These are phyloP conservation scores for Ornithoptera alexandrae DNA, from an alignment of 2,888 invertebrate species.

Conservation along the genomic window DNA sequence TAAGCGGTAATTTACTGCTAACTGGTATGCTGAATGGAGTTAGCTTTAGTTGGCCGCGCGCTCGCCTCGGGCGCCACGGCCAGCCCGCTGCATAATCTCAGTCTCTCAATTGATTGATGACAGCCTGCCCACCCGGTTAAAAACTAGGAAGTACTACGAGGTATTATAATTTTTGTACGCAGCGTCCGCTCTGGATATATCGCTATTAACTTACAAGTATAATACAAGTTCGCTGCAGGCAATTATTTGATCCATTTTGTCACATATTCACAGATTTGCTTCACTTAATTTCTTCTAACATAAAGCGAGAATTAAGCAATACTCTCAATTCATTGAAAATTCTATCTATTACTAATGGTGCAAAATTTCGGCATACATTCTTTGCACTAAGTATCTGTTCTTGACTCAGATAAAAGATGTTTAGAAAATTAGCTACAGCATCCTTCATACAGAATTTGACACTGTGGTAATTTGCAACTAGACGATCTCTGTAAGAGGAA, in stretches of 20 bases:
- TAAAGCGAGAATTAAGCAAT: too few species aligned
- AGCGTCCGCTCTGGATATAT: slow-evolving; percentile 21
- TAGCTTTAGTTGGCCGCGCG: slow-evolving; percentile 38
- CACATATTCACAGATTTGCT: neutral
- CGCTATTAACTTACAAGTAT: slow-evolving; percentile 17
- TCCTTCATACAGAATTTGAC: too few species aligned
- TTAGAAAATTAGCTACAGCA: too few species aligned
- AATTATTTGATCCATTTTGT: slow-evolving; percentile 20
- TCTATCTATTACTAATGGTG: too few species aligned
- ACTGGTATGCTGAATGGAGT: slow-evolving; percentile 51
- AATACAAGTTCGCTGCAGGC: slow-evolving; percentile 21
- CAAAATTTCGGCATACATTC: too few species aligned
- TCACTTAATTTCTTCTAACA: too few species aligned
- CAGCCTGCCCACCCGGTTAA: slow-evolving; percentile 32
- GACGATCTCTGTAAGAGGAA: too few species aligned
- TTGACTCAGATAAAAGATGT: too few species aligned
- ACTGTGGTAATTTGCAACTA: too few species aligned
- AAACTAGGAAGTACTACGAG: slow-evolving; percentile 31
- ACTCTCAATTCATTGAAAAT: too few species aligned
- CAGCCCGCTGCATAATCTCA: slow-evolving; percentile 43
- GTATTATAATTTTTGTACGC: slow-evolving; percentile 29
- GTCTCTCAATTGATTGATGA: slow-evolving; percentile 47
- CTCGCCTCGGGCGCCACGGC: slow-evolving; percentile 41
- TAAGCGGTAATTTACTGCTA: slow-evolving; percentile 57
- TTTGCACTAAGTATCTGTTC: too few species aligned